Base-by-base conservation (phyloP, 2,797 vertebrate species). In the Melanogrammus aeglefinus region DNA sequence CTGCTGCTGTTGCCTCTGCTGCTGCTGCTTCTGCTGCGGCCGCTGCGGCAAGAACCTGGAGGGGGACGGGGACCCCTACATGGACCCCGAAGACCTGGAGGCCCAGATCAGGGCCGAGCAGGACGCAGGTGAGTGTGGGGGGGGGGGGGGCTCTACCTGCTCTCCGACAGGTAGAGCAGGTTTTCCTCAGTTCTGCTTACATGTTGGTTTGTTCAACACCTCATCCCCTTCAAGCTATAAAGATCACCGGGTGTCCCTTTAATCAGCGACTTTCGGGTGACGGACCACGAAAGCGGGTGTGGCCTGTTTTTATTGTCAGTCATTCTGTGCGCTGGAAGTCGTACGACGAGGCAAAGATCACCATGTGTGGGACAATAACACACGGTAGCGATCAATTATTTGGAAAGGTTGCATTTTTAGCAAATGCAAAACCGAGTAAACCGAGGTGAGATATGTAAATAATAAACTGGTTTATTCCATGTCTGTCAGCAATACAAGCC, bases 21-120 rank as follows among this genome's bases (percentile, higher is more conserved):
- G 94, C 77, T 98, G 95, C 86, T 98, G 96, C 77, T 97, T 87
- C 82, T 96, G 94, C 83, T 99, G 97, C 0, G 96, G 97, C 21
- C 88, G 80, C 0, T 96, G 95, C 75, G 63, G 33, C 29, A 16
- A n/a, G 8, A 27, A 6, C 70, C 6, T 3, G 29, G 94, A 95
- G 0, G 92, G 93, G 0, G 93, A 94, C 0, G 12, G 84, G 0
- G 86, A 82, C 0, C 73, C 63, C 51, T 93, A 94, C 0, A 79
- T 96, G 18, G 90, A 96, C 86, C 95, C 95, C 0, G 95, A 96
- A 18, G 95, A 96, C 78, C 90, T 97, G 73, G 95, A 96, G 86
- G 94, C 86, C 0, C 92, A 87, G 91, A 95, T 93, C 86, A 41
- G 75, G 0, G 90, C 81, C 0, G 94, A 96, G 13, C 89, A 93